These are phyloP conservation scores for Luidia sarsii DNA, from an alignment of 53 echinoderm and acorn worm species.

Conservation along the genomic window DNA sequence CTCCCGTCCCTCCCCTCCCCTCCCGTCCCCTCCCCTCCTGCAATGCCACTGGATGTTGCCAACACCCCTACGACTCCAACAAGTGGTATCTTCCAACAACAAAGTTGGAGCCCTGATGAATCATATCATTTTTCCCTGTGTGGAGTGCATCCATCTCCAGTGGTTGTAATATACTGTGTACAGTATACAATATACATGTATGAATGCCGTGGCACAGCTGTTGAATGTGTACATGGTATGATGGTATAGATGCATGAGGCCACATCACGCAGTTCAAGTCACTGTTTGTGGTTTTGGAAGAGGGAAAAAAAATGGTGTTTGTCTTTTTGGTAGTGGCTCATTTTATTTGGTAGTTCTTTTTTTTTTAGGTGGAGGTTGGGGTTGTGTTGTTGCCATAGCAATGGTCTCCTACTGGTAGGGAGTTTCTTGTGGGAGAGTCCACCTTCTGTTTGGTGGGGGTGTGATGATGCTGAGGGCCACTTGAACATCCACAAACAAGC, in stretches of 20 bases:
- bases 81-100: slow-evolving; percentile 61
- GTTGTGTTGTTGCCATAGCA: not conserved
- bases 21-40: no score
- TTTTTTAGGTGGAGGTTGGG: not conserved
- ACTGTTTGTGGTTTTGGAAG: not conserved
- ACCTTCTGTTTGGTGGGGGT: slow-evolving; percentile 8
- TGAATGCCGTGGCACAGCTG: not conserved
- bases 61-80: slow-evolving; percentile 48
- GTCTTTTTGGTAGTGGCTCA: not conserved
- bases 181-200: no score
- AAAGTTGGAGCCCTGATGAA: slow-evolving; percentile 49
- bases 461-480: slow-evolving; percentile 19
- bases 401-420: not conserved
- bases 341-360: not conserved
- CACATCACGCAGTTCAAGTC: no score
- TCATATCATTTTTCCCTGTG: slow-evolving; percentile 43
- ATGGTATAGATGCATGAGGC: not conserved
- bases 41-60: slow-evolving; percentile 54
- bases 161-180: no score
- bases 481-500: not conserved
- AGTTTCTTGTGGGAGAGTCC: slow-evolving; percentile 28
- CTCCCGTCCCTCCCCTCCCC: no score
- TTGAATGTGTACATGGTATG: not conserved
- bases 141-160: slow-evolving; percentile 39
- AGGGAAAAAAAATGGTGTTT: not conserved